Evolutionary conservation across 2,797 vertebrate species (phyloP).

Genomic region (Tokudaia muenninki): DNA sequence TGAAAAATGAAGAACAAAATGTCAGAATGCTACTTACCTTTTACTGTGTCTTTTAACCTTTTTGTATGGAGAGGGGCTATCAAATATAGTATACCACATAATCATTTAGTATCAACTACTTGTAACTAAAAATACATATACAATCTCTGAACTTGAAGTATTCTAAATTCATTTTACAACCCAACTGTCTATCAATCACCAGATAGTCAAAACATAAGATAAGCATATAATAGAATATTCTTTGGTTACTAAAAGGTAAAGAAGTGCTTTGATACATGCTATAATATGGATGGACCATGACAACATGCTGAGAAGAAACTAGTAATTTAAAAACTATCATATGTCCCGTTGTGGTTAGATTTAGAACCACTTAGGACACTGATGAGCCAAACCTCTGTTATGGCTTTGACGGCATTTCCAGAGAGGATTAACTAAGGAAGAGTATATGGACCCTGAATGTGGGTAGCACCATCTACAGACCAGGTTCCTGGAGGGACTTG

Average conservation of each 20-base stretch:
- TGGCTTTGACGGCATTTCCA: not conserved
- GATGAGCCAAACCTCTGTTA: not conserved
- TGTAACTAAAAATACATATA: conserved; percentile 42
- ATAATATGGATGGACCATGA: not conserved
- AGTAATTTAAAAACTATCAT: conserved; percentile 16
- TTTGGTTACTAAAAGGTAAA: conserved; percentile 14
- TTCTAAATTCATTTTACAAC: conserved; percentile 57
- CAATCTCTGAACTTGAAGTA: conserved; percentile 32
- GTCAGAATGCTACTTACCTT: conserved; percentile 27
- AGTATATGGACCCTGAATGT: not conserved
- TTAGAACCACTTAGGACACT: not conserved
- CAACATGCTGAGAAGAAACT: conserved; percentile 48
- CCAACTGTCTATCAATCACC: conserved; percentile 25
- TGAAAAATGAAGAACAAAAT: conserved; percentile 39
- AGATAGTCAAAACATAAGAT: conserved; percentile 53
- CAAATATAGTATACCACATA: not conserved
- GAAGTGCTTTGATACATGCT: not conserved
- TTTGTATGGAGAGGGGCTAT: not conserved
- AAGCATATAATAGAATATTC: not conserved
- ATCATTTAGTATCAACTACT: not conserved
- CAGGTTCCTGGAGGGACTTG: not conserved
- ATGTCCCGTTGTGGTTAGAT: not conserved
- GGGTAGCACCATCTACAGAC: not conserved
- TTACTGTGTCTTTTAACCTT: conserved; percentile 22
- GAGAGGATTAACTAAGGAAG: not conserved